Base-by-base conservation (phyloP, 2,797 vertebrate species). In the Cirrhinus molitorella region DNA sequence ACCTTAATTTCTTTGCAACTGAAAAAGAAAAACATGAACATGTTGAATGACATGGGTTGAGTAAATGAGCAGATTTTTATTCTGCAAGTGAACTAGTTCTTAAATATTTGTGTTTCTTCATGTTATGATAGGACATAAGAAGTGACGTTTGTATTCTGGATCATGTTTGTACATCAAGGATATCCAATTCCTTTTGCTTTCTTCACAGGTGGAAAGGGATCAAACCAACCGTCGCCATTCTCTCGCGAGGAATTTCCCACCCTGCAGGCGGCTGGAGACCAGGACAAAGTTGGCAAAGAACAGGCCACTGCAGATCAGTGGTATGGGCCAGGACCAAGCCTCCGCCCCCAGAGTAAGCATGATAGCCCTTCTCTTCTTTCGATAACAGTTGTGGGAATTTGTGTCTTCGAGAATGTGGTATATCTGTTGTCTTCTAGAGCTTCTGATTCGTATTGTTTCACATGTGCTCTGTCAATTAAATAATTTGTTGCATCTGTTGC, bases 201-300 rank as follows among this genome's bases (percentile, higher is more conserved):
- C 34, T 74, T 31, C 23, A 43, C 84, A 98, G 97, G 96, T 97
- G 96, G 97, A 98, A 97, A 95, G 97, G 97, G 92, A 97, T 98
- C 94, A 97, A 98, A 92, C 97, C 97, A 95, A 97, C 97, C 91
- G 92, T 98, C 96, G 94, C 97, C 96, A 96, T 98, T 98, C 97
- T 98, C 97, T 97, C 97, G 97, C 94, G 97, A 98, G 97, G 97
- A 98, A 97, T 98, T 98, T 98, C 97, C 97, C 96, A 98, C 96
- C 96, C 96, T 98, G 96, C 97, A 97, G 96, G 97, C 97, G 92
- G 97, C 97, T 97, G 97, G 97, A 93, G 97, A 98, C 95, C 96
- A 96, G 97, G 97, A 98, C 96, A 98, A 92, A 95, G 95, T 93
- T 97, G 97, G 96, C 96, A 97, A 89, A 95, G 97, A 98, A 96